Conservation (phyloP, 2,113 vertebrate genomes). For the Podocnemis expansa region DNA sequence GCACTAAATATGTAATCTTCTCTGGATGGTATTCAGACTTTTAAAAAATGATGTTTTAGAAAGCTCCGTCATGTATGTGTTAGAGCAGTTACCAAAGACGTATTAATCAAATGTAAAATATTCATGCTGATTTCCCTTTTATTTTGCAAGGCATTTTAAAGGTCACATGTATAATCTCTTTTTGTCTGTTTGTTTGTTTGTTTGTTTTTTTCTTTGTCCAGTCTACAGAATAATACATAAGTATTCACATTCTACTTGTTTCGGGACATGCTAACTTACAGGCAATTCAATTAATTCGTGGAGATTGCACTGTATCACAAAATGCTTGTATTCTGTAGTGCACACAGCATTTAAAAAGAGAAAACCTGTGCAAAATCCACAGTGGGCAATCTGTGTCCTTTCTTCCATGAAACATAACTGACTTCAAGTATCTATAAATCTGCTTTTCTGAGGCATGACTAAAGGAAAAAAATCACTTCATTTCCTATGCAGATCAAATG, state of each 20-base stretch:
- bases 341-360: not conserved
- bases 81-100: not conserved
- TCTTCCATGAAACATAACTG: not conserved
- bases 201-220: not conserved
- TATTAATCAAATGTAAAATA: not conserved
- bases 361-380: not conserved
- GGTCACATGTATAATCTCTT: not conserved
- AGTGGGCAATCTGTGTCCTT: not conserved
- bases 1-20: not conserved
- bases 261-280: not conserved
- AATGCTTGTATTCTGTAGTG: not conserved
- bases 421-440: constrained; percentile 46
- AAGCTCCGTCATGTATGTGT: not conserved
- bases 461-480: constrained; percentile 30
- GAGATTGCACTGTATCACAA: not conserved
- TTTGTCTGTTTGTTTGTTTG: too few relatives aligned
- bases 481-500: constrained; percentile 56
- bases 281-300: not conserved
- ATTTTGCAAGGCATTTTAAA: not conserved
- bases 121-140: not conserved
- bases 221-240: not conserved
- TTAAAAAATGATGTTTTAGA: not conserved
- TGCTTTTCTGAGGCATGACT: constrained; percentile 35
- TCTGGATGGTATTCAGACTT: constrained; percentile 4
- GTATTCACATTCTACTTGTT: not conserved